Evolutionary conservation across 1,140 invertebrate genomes (phyloP).

Genomic region (Pomphorhynchus laevis): DNA sequence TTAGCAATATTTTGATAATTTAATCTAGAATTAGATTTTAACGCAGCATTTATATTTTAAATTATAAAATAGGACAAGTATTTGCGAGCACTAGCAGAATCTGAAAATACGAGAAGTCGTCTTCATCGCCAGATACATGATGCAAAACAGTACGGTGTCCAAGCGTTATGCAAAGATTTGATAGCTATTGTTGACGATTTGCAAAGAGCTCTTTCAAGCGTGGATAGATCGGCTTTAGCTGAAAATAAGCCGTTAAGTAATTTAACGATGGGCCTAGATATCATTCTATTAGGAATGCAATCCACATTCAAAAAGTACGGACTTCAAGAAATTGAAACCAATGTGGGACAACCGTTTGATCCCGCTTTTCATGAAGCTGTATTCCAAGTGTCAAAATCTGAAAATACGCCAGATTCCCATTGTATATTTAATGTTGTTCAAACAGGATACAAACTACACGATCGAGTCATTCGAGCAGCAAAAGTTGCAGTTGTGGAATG

Average conservation of each 20-base stretch:
- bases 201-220: too few relatives aligned
- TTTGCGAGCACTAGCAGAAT: conserved; percentile 54
- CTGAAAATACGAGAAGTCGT: conserved; percentile 51
- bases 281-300: too few relatives aligned
- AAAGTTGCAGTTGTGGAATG: conserved; percentile 45
- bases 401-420: conserved; percentile 35
- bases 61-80: conserved; percentile 40
- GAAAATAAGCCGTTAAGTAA: too few relatives aligned
- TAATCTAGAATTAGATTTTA: too few relatives aligned
- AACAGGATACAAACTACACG: conserved; percentile 65
- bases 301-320: conserved; percentile 61
- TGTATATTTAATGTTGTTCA: conserved; percentile 63
- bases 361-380: conserved; percentile 76
- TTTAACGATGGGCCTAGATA: too few relatives aligned
- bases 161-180: conserved; percentile 78
- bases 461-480: conserved; percentile 64
- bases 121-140: conserved; percentile 64
- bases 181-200: conserved; percentile 70
- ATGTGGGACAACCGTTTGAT: conserved; percentile 56
- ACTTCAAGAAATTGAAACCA: conserved; percentile 39
- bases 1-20: too few relatives aligned
- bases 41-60: too few relatives aligned
- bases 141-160: conserved; percentile 69
- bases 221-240: too few relatives aligned
- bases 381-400: conserved; percentile 47